These are phyloP conservation scores for Bolinopsis microptera DNA, from an alignment of 37 sponge, comb jelly and placozoan species.

Conservation along the genomic window DNA sequence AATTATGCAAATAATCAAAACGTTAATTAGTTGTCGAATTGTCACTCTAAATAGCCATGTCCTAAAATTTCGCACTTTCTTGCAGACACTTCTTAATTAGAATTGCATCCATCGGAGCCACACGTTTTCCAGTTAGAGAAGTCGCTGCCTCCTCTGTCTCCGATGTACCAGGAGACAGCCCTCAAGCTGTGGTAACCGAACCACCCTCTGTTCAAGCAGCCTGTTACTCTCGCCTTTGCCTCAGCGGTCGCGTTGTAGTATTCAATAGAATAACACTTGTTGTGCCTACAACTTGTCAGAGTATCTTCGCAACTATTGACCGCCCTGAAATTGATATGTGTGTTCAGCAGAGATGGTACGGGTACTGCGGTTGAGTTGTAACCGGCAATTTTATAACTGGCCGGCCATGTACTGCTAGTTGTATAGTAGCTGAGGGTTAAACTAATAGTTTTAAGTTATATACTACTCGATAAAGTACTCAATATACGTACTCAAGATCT, in stretches of 20 bases:
- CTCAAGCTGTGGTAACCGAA: not conserved
- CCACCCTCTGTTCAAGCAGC: not conserved
- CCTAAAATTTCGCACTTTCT: no score
- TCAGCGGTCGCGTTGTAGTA: not conserved
- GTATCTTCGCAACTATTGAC: not conserved
- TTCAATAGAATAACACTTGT: not conserved
- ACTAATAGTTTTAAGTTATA: no score
- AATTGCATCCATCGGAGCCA: not conserved
- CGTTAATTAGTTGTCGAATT: no score
- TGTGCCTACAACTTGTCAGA: not conserved
- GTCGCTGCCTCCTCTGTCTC: not conserved
- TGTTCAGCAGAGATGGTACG: no score
- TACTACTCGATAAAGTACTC: no score
- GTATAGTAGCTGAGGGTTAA: no score
- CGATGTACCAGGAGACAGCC: not conserved
- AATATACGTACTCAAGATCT: not conserved
- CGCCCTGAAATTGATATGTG: not conserved
- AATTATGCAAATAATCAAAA: no score
- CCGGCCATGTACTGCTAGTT: no score
- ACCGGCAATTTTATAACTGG: no score
- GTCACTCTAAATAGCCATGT: no score
- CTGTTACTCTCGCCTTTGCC: not conserved
- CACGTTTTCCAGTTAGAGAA: not conserved
- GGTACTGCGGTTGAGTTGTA: no score
- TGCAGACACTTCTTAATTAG: not conserved